These are phyloP conservation scores for Alloscopus bannaensis DNA, from an alignment of 2,888 invertebrate genomes.

Conservation along the genomic window DNA sequence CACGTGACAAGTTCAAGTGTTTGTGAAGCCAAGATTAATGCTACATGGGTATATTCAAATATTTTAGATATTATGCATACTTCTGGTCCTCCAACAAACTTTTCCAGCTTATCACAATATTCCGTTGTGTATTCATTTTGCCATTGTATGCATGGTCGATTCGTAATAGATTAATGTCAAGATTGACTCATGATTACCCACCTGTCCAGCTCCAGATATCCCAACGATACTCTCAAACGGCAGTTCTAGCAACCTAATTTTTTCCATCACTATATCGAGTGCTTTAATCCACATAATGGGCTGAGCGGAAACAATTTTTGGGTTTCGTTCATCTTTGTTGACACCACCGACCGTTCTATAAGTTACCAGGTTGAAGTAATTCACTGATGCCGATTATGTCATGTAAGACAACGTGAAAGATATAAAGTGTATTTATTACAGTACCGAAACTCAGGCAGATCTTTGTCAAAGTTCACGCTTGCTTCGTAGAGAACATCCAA, in stretches of 20 bases:
- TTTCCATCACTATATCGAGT: constrained; percentile 91
- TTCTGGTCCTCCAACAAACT: constrained; percentile 86
- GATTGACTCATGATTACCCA: constrained; percentile 82
- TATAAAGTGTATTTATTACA: not conserved
- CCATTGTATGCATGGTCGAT: too few species aligned
- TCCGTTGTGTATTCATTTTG: too few species aligned
- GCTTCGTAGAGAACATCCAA: constrained; percentile 86
- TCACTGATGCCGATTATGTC: not conserved
- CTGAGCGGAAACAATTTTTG: constrained; percentile 84
- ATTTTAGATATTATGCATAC: constrained; percentile 77
- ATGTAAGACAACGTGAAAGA: not conserved
- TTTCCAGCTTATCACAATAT: constrained; percentile 88
- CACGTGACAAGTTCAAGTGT: too few species aligned
- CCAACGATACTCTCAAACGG: constrained; percentile 89
- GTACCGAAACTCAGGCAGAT: constrained; percentile 94
- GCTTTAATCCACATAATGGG: constrained; percentile 97
- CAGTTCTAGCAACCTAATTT: constrained; percentile 86
- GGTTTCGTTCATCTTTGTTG: constrained; percentile 77
- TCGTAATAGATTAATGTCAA: too few species aligned
- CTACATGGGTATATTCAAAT: too few species aligned
- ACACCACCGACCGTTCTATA: constrained; percentile 81
- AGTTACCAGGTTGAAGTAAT: not conserved
- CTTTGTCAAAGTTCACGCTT: constrained; percentile 91
- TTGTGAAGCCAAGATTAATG: too few species aligned
- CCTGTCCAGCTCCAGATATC: constrained; percentile 94